Evolutionary conservation across 1,140 invertebrate species (phyloP).

Genomic region (Bicyclus anynana): DNA sequence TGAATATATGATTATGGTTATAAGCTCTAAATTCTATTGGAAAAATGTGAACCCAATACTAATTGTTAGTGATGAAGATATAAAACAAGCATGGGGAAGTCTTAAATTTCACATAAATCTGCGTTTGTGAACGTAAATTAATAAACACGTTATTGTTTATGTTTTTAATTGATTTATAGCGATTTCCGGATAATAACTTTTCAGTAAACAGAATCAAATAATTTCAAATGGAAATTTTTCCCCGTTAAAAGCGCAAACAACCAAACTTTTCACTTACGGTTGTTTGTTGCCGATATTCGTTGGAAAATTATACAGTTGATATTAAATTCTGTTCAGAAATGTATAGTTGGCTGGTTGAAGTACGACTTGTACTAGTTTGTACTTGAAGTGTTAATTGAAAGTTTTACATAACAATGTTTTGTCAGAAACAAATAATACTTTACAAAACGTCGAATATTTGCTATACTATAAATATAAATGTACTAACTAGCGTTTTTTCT

Average conservation of each 20-base stretch:
- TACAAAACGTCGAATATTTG: no score
- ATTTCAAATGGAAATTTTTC: slow-evolving; percentile 2
- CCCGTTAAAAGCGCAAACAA: slow-evolving; percentile 15
- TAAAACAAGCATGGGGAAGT: neutral
- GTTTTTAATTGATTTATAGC: slow-evolving; percentile 3
- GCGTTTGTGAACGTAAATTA: neutral
- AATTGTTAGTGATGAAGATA: neutral
- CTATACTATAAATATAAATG: no score
- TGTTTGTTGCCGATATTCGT: slow-evolving; percentile 33
- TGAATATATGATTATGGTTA: no score
- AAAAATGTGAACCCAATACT: no score
- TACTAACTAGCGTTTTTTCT: no score
- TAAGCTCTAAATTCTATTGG: no score
- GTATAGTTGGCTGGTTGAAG: neutral
- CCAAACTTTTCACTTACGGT: slow-evolving; percentile 55
- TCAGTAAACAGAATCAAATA: slow-evolving; percentile 37
- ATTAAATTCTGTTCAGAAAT: neutral
- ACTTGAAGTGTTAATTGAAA: no score
- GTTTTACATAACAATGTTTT: no score
- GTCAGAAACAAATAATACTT: no score
- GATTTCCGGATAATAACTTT: slow-evolving; percentile 34
- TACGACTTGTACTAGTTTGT: neutral
- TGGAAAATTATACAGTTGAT: slow-evolving; percentile 6
- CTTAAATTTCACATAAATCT: no score
- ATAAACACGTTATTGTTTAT: neutral